Conservation (phyloP, 2,888 invertebrate genomes). For the Bombylius major region DNA sequence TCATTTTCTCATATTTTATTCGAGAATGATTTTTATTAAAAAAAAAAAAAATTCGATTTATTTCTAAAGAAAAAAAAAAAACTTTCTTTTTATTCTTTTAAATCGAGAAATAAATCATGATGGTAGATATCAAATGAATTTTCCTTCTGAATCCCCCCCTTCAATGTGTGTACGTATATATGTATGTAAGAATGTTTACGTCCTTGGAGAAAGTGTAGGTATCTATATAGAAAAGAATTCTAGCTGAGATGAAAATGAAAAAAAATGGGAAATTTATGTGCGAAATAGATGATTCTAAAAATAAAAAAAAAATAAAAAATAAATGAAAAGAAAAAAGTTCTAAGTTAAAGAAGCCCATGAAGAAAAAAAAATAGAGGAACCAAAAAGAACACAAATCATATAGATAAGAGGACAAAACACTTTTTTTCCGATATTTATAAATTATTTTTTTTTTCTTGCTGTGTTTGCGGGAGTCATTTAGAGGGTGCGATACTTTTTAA, state of each 20-base stretch:
- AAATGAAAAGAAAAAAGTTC: neutral
- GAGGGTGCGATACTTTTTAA: slow-evolving; percentile 7
- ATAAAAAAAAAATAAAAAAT: too few species aligned
- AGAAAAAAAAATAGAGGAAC: slow-evolving; percentile 4
- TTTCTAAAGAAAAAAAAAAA: too few species aligned
- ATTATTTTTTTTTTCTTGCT: slow-evolving; percentile 4
- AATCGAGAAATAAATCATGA: neutral
- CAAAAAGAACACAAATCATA: slow-evolving; percentile 34
- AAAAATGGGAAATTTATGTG: slow-evolving; percentile 8
- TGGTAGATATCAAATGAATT: neutral
- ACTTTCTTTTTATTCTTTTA: neutral
- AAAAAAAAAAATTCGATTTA: too few species aligned
- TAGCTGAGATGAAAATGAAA: slow-evolving; percentile 2
- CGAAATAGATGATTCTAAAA: slow-evolving; percentile 7
- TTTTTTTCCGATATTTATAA: slow-evolving; percentile 8
- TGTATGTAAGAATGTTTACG: neutral
- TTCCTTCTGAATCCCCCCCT: neutral
- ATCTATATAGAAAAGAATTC: neutral
- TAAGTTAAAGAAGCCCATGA: neutral
- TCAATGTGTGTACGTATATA: neutral
- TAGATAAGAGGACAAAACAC: slow-evolving; percentile 33
- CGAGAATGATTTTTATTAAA: too few species aligned
- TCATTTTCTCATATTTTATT: neutral
- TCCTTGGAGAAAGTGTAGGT: neutral
- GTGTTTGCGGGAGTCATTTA: slow-evolving; percentile 5